These are phyloP conservation scores for Drosophila yakuba DNA, from an alignment of 1,140 invertebrate species.

Conservation along the genomic window DNA sequence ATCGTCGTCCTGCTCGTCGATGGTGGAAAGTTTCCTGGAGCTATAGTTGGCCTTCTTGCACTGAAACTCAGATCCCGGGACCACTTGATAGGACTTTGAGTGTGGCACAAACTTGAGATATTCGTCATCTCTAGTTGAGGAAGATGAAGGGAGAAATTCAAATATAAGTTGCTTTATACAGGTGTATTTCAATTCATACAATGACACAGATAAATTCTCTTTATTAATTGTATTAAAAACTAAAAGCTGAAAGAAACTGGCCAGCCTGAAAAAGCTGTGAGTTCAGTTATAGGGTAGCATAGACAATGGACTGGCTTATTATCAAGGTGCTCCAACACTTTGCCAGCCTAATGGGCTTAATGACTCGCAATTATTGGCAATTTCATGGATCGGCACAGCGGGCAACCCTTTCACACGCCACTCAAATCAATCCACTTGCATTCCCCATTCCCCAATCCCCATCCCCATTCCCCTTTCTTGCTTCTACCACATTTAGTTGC, in stretches of 20 bases:
- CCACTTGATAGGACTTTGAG: conserved; percentile 65
- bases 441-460: background rate
- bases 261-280: background rate
- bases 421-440: conserved; percentile 22
- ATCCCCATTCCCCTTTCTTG: background rate
- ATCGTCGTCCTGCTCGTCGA: conserved; percentile 70
- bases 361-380: conserved; percentile 35
- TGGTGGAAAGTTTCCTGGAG: conserved; percentile 62
- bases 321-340: conserved; percentile 18
- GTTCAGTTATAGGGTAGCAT: background rate
- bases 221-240: background rate
- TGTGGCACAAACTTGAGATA: conserved; percentile 74
- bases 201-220: conserved; percentile 4
- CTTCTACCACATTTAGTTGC: conserved; percentile 9
- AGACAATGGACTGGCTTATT: background rate
- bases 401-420: conserved; percentile 33
- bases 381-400: conserved; percentile 23
- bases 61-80: conserved; percentile 65
- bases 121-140: conserved; percentile 65
- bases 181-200: no score
- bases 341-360: conserved; percentile 26
- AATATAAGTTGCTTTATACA: background rate
- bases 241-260: no score
- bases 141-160: background rate
- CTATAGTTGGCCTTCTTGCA: conserved; percentile 53